Base-by-base conservation (phyloP, 2,888 invertebrate genomes). In the Nezara viridula region DNA sequence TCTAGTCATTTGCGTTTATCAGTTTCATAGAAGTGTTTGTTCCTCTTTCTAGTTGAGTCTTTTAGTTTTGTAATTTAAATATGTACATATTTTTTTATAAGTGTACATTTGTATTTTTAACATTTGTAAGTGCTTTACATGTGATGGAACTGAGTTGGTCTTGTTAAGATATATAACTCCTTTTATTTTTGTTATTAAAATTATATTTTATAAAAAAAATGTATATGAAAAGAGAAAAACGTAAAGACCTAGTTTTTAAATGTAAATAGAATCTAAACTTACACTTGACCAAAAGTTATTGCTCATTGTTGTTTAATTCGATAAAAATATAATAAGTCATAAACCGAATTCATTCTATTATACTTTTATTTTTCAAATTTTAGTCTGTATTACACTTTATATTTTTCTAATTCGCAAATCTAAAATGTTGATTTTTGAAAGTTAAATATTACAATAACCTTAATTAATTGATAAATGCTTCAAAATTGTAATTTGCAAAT, bases 21-120 rank as follows among this genome's bases (percentile, higher is more conserved):
- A n/a, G 12, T 24, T 81, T 47, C 24, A 81, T 27, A 81, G 12
- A n/a, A 40, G 44, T 47, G n/a, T 81, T 81, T 44, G 81, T 81
- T 81, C 81, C 81, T 81, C 12, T n/a, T n/a, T 47, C 12, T 81
- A 81, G 81, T 81, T 81, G 10, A 44, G 14, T 81, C 19, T 21
- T 81, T 81, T 81, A 81, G 81, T 81, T 81, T 81, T 44, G 14
- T 44, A 81, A 81, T 81, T 73, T 47, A 44, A 81, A 81, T n/a
- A n/a, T 81, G 81, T 81, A 81, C n/a, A 44, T 81, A 81, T 4
- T 44, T 81, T 44, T 44, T 60, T 14, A 81, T 27, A 27, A 2
- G 21, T 27, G 24, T 81, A 44, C 10, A 81, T 47, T 44, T 47
- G 44, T 40, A 81, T 81, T 81, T 81, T 44, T 81, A 81, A 81